phyloP scores from a whole-genome alignment of 2,888 invertebrate genomes.

The Pogonocherus hispidulus region DNA sequence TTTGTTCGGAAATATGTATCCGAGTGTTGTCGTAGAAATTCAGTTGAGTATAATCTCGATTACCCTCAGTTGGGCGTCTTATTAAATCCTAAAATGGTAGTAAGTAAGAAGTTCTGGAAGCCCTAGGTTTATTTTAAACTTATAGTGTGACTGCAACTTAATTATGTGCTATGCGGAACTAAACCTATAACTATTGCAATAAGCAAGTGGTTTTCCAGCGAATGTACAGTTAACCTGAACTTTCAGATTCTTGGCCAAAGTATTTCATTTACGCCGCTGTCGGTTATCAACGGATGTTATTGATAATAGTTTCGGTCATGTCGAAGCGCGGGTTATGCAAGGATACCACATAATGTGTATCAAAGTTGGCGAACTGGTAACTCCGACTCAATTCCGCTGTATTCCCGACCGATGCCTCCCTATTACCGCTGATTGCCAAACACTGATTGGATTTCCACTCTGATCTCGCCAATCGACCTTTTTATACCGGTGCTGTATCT shows the following conservation, averaged over 20 bases:
- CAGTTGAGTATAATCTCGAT: no score
- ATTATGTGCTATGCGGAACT: no score
- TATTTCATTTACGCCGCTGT: slow-evolving; percentile 23
- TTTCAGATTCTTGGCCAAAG: slow-evolving; percentile 3
- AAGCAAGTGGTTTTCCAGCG: not conserved
- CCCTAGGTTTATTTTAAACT: no score
- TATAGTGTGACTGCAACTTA: no score
- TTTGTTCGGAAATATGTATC: no score
- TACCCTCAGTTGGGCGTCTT: no score
- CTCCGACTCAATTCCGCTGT: slow-evolving; percentile 50
- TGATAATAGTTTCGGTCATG: slow-evolving; percentile 29
- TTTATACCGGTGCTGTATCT: slow-evolving; percentile 57
- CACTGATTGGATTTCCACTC: slow-evolving; percentile 66
- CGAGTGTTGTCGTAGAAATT: no score
- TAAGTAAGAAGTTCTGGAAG: no score
- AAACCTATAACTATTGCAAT: no score
- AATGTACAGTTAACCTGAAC: slow-evolving; percentile 5
- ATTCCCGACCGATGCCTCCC: slow-evolving; percentile 62
- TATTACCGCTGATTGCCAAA: slow-evolving; percentile 66
- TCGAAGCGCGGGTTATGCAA: slow-evolving; percentile 30
- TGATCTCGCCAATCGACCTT: slow-evolving; percentile 63
- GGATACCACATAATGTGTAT: slow-evolving; percentile 32
- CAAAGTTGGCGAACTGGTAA: slow-evolving; percentile 36
- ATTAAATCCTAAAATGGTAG: no score
- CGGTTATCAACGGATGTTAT: slow-evolving; percentile 30